phyloP scores from a whole-genome alignment of 2,113 vertebrate genomes.

The Hemicordylus capensis region DNA sequence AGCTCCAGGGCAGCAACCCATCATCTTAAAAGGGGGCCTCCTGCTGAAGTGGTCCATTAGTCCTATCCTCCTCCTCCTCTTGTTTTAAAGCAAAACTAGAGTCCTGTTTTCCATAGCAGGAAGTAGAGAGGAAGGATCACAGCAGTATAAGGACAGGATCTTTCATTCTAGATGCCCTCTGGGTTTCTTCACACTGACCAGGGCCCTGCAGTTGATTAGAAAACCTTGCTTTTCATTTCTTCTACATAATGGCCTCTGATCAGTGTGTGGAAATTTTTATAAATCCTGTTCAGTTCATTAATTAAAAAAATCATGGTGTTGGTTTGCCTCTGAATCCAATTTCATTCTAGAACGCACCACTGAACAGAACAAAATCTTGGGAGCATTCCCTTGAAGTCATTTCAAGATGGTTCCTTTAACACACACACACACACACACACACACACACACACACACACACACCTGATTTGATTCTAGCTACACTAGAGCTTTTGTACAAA shows the following conservation, averaged over 20 bases:
- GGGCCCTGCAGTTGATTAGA: neutral
- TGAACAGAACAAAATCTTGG: conserved; percentile 14
- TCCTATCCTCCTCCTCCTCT: neutral
- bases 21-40: neutral
- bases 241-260: neutral
- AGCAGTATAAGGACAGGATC: neutral
- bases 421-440: neutral
- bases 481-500: conserved; percentile 2
- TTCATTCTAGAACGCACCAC: neutral
- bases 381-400: neutral
- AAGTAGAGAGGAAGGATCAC: neutral
- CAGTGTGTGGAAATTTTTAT: neutral
- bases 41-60: neutral
- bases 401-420: conserved; percentile 24
- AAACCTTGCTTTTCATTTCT: neutral
- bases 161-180: neutral
- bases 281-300: neutral
- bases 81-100: neutral
- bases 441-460: neutral
- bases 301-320: neutral
- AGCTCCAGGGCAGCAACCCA: neutral
- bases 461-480: neutral
- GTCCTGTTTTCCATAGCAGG: neutral
- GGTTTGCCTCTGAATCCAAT: rapidly evolving
- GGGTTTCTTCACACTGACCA: neutral